Evolutionary conservation across 35 echinoderm and acorn worm genomes (phyloP), one percentile per base, ranked within the genome.

Genomic region (Acanthaster planci): DNA sequence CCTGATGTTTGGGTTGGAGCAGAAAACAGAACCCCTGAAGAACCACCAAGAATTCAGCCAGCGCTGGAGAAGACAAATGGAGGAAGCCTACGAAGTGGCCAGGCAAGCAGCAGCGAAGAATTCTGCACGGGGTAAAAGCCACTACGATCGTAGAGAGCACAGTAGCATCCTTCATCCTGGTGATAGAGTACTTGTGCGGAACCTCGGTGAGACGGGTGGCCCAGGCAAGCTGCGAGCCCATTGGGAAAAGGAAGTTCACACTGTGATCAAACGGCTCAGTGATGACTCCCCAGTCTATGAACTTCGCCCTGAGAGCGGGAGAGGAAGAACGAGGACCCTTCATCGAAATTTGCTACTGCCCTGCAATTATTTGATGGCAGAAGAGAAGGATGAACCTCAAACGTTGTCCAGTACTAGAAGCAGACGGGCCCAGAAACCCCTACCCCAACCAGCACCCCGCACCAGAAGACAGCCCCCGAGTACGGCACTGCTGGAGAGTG

Each of bases 261-360:
- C n/a, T n/a, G 79, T 90, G 2, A 80, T 94, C 12, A 58, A 51
- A 38, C 36, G 39, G 60, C 83, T 38, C 0, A 80, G 52, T 38
- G 81, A 30, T 3, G 92, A 90, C 14, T 39, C 79, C 21, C 92
- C 92, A 2, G 88, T 94, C 5, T 94, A 87, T 78, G 92, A 82
- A 38, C 77, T 86, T 2, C 36, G 39, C 0, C 82, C 88, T 10
- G 92, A 94, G 34, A 75, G 37, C 51, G 88, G 56, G 10, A 38
- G 37, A 19, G 77, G 55, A 23, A 85, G 60, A 77, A 31, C 31
- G 5, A 51, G 88, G 18, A 80, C 54, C 27, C 72, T 94, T 0
- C 92, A 94, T 54, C 76, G 92, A 3, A 94, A 94, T 60, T 27
- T 90, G 1, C 40, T 91, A 30, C 59, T 87, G 5, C 83, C 89